Conservation (phyloP, 2,888 invertebrate species). For the Pogonocherus hispidulus region DNA sequence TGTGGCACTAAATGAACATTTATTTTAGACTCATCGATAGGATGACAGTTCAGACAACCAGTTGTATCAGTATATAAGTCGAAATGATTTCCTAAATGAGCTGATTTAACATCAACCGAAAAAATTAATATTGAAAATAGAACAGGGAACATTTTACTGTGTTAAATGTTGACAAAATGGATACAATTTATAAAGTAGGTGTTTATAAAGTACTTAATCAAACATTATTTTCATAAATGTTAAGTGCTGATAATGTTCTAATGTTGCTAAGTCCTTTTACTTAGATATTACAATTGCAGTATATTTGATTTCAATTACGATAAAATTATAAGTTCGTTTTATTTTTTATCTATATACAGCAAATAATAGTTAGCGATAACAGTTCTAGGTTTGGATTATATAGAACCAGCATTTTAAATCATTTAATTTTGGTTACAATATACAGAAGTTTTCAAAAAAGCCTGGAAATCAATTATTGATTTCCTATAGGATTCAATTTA, state of each 20-base stretch:
- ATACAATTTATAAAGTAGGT: neutral
- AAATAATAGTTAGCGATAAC: too few relatives aligned
- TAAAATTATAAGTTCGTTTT: too few relatives aligned
- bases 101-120: neutral
- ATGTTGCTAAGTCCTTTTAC: too few relatives aligned
- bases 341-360: too few relatives aligned
- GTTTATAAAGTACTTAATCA: neutral
- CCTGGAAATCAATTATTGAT: too few relatives aligned
- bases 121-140: neutral
- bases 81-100: neutral
- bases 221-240: neutral
- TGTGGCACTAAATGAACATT: slow-evolving; percentile 88
- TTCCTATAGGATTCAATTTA: too few relatives aligned
- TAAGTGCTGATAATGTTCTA: neutral
- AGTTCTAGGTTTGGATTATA: too few relatives aligned
- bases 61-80: neutral
- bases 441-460: too few relatives aligned
- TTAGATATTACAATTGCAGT: too few relatives aligned
- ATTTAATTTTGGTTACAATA: too few relatives aligned
- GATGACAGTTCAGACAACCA: slow-evolving; percentile 68
- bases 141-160: neutral
- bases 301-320: too few relatives aligned
- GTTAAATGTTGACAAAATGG: neutral
- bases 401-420: too few relatives aligned
- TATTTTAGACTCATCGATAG: slow-evolving; percentile 72